Conservation (phyloP, 2,888 invertebrate genomes). For the Meandrusa payeni region DNA sequence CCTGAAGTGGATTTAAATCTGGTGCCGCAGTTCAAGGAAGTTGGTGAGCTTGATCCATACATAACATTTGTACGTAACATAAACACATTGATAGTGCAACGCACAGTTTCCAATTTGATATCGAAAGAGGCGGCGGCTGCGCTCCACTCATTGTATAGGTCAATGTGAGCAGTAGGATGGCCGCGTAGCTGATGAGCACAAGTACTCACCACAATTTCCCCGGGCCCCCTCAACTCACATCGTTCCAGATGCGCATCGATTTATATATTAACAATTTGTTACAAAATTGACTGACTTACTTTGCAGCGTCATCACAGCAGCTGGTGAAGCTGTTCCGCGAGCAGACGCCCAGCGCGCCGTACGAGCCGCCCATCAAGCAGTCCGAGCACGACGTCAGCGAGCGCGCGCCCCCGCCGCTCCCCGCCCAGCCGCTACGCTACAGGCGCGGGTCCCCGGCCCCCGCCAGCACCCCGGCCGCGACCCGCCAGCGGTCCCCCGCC, state of each 20-base stretch:
- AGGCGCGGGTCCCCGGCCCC: constrained; percentile 5
- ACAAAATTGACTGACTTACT: too few relatives aligned
- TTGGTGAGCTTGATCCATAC: constrained; percentile 6
- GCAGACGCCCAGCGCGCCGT: constrained; percentile 42
- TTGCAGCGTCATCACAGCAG: constrained; percentile 43
- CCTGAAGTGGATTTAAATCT: constrained; percentile 6
- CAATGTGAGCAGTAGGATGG: too few relatives aligned
- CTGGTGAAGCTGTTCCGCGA: constrained; percentile 49
- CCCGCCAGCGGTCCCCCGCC: constrained; percentile 31
- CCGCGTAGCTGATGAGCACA: too few relatives aligned
- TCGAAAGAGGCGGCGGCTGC: too few relatives aligned
- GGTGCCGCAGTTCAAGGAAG: constrained; percentile 8
- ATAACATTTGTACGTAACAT: too few relatives aligned
- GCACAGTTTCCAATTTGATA: too few relatives aligned
- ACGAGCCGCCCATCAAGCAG: constrained; percentile 52
- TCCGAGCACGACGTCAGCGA: constrained; percentile 32
- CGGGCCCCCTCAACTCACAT: too few relatives aligned
- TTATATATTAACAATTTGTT: too few relatives aligned
- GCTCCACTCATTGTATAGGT: too few relatives aligned
- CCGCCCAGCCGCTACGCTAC: constrained; percentile 10
- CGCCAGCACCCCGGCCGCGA: neutral
- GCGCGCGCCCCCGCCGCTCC: constrained; percentile 33
- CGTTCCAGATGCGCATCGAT: too few relatives aligned
- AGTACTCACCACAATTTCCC: too few relatives aligned
- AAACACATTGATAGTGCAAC: too few relatives aligned